Evolutionary conservation across 2,113 vertebrate species (phyloP).

Genomic region (Diadophis punctatus): DNA sequence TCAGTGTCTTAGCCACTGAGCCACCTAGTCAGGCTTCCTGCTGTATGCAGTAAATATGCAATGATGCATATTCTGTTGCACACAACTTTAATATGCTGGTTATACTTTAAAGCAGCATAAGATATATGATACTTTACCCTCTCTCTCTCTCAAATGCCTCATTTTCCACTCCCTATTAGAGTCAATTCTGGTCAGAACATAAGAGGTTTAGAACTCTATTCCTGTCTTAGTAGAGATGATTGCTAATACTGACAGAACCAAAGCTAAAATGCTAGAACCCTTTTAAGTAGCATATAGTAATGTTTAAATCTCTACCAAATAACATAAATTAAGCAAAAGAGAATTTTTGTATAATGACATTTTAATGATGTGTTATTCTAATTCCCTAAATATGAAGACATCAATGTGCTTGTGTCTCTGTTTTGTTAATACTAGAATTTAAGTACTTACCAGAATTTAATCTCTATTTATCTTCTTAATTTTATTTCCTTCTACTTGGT

Average conservation of each 20-base stretch:
- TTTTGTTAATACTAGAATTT: background rate
- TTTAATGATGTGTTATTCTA: background rate
- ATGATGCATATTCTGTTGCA: background rate
- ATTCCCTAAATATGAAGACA: constrained; percentile 1
- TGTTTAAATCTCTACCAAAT: background rate
- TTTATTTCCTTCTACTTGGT: background rate
- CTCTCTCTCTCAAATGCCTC: background rate
- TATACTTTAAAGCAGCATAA: background rate
- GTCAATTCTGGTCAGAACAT: background rate
- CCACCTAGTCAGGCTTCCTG: too few species aligned
- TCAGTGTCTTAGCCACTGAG: too few species aligned
- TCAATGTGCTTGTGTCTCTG: constrained; percentile 6
- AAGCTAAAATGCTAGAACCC: background rate
- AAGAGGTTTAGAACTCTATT: background rate
- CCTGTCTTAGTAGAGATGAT: background rate
- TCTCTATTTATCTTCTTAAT: background rate
- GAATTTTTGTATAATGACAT: constrained; percentile 2
- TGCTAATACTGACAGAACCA: background rate
- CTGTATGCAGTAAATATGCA: background rate
- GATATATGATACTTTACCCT: background rate
- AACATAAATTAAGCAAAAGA: constrained; percentile 17
- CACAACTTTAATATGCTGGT: background rate
- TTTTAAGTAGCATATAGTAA: background rate
- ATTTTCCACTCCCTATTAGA: background rate
- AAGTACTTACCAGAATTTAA: background rate